A percentile compares a stretch with the other conserved stretches of the same genome.
phyloP scores from a whole-genome alignment of 2,113 vertebrate species.

The Picathartes gymnocephalus region DNA sequence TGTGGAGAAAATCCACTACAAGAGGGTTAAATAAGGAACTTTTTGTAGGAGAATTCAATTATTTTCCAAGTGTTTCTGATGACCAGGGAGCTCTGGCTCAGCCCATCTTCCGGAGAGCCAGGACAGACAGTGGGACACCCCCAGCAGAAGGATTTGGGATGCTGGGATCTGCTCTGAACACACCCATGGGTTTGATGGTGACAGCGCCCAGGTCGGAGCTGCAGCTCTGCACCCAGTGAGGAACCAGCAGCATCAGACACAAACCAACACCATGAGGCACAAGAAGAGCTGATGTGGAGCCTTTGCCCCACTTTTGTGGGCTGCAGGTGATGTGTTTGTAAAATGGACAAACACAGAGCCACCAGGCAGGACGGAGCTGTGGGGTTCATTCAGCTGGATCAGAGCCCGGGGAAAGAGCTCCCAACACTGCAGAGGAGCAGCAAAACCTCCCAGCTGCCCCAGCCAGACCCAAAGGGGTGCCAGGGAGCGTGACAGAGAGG shows the following conservation, averaged over 20 bases:
- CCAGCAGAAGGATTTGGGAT: background rate
- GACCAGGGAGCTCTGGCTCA: background rate
- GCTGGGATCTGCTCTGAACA: fast-evolving
- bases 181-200: fast-evolving
- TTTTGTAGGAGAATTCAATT: background rate
- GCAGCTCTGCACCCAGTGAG: background rate
- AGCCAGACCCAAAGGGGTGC: background rate
- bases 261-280: background rate
- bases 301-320: background rate
- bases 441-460: background rate
- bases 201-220: fast-evolving
- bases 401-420: background rate
- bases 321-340: background rate
- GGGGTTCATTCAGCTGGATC: background rate
- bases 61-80: background rate
- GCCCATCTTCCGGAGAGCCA: fast-evolving
- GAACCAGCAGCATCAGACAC: background rate
- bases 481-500: background rate
- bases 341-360: background rate
- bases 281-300: background rate
- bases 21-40: background rate
- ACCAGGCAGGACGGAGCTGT: background rate
- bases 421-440: background rate
- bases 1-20: background rate
- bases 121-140: fast-evolving